Evolutionary conservation across 1,140 invertebrate genomes (phyloP).

Genomic region (Hypsibius dujardini): DNA sequence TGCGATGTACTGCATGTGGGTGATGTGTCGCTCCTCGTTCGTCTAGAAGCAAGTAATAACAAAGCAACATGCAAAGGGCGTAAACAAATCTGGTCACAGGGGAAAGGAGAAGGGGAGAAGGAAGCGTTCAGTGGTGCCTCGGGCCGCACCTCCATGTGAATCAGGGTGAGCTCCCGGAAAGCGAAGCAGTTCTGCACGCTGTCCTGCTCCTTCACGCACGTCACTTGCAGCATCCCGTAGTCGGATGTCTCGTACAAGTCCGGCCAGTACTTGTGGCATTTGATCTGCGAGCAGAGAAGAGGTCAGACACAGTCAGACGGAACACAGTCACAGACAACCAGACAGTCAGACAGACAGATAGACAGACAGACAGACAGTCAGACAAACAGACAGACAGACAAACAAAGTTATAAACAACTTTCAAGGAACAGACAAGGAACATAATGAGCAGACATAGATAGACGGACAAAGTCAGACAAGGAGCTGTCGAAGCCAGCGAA

Average conservation of each 20-base stretch:
- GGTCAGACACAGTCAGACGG: conserved; percentile 10
- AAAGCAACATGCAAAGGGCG: conserved; percentile 18
- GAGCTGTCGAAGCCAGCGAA: no score
- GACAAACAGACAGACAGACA: no score
- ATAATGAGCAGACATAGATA: no score
- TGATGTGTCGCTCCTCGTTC: conserved; percentile 52
- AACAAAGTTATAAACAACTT: no score
- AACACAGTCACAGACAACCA: conserved; percentile 5
- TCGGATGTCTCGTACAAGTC: conserved; percentile 50
- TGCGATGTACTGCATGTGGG: conserved; percentile 72
- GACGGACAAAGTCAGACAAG: no score
- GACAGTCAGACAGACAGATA: neutral
- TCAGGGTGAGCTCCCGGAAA: conserved; percentile 67
- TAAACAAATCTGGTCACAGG: neutral
- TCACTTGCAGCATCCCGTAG: conserved; percentile 48
- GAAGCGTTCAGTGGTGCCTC: conserved; percentile 12
- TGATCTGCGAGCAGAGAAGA: conserved; percentile 32
- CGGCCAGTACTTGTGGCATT: conserved; percentile 98
- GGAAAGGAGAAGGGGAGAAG: neutral
- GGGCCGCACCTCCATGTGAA: conserved; percentile 49
- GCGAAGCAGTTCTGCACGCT: conserved; percentile 54
- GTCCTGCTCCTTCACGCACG: conserved; percentile 55
- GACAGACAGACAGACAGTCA: neutral
- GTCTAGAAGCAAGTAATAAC: conserved; percentile 27
- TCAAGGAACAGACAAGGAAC: no score